Evolutionary conservation across 2,888 invertebrate species (phyloP), one percentile per base, ranked within the genome.

Genomic region (Nysson spinosus): DNA sequence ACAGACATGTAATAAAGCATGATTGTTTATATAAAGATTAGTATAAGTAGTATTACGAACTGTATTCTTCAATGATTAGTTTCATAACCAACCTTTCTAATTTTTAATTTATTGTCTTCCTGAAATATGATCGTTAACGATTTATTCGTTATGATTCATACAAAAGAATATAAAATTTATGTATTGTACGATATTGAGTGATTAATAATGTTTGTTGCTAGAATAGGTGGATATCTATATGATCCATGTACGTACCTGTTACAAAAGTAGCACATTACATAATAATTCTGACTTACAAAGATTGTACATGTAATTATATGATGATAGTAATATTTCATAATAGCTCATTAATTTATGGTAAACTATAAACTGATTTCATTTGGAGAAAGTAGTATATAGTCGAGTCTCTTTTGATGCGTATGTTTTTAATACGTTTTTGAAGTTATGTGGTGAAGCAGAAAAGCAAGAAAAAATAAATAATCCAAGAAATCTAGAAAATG

Each of bases 221-320:
- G 30, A 52, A 54, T 65, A 66, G 32, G 55, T 52, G 43, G 50
- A 74, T 67, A 69, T 65, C 49, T 72, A 67, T 68, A 69, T 68
- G 64, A 78, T 74, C 71, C 78, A 77, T 77, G 78, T 83, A 78
- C 74, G 79, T 77, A 81, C 75, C 83, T 83, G 83, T 80, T 79
- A 83, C 82, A 81, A n/a, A 76, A 78, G 65, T 77, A 81, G 80
- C 75, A 79, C 78, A 80, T 69, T 80, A 78, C 78, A 80, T 69
- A 79, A 78, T 79, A 79, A 16, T 60, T 69, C 58, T 64, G 63
- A 43, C 52, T 56, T 43, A 44, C 11, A 14, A 49, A 57, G 43
- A 62, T 17, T 54, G 26, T 69, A 52, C 69, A 69, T 68, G 67
- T 68, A 57, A 68, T 52, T 68, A 65, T 43, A 44, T 37, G 51